Percentiles rank a stretch among this genome's conserved stretches.
phyloP scores from a whole-genome alignment of 2,888 invertebrate species.

The Endomychus coccineus region DNA sequence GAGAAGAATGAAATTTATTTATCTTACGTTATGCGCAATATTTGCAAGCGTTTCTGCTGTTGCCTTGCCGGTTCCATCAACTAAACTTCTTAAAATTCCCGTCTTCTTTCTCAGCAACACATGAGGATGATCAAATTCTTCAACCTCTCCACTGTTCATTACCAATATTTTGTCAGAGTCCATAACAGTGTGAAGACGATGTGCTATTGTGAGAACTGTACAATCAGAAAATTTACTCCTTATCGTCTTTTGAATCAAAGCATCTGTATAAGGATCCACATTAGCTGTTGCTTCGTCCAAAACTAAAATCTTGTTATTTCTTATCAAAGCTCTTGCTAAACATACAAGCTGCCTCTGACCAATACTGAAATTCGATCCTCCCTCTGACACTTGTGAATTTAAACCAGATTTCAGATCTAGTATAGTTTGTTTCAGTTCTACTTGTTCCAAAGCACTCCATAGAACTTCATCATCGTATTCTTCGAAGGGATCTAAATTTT shows the following conservation, averaged over 20 bases:
- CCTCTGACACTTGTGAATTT: constrained; percentile 49
- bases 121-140: constrained; percentile 24
- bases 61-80: constrained; percentile 4
- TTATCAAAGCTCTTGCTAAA: constrained; percentile 55
- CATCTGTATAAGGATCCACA: constrained; percentile 73
- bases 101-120: constrained; percentile 4
- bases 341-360: constrained; percentile 63
- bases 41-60: constrained; percentile 3
- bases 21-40: constrained; percentile 7
- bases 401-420: constrained; percentile 45
- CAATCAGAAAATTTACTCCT: constrained; percentile 67
- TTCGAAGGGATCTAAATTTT: constrained; percentile 35
- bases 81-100: constrained; percentile 4
- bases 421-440: constrained; percentile 47
- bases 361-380: constrained; percentile 46
- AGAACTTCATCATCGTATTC: constrained; percentile 31
- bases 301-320: constrained; percentile 43
- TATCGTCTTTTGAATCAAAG: constrained; percentile 70
- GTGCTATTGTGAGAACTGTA: constrained; percentile 80
- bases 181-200: constrained; percentile 80
- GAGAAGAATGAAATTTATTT: too few relatives aligned
- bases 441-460: constrained; percentile 38
- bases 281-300: constrained; percentile 75
- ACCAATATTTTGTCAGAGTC: constrained; percentile 78
- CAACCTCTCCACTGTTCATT: constrained; percentile 70